A percentile compares a stretch with the other conserved stretches of the same genome.
phyloP scores from a whole-genome alignment of 2,113 vertebrate species.

The Cairina moschata region DNA sequence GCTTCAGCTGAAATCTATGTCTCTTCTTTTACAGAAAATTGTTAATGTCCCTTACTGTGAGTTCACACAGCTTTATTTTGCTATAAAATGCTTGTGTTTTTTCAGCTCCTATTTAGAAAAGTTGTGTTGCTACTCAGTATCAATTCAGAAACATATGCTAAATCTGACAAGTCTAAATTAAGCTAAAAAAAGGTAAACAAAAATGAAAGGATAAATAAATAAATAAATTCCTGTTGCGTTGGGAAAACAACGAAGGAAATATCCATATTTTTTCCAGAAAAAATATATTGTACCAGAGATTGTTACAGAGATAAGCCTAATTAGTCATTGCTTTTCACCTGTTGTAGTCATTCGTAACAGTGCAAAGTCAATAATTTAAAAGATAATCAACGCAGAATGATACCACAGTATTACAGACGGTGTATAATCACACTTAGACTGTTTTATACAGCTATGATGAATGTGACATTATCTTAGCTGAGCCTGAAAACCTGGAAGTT shows the following conservation, averaged over 20 bases:
- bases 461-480: neutral
- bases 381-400: neutral
- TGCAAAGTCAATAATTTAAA: neutral
- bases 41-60: neutral
- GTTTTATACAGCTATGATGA: neutral
- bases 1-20: neutral
- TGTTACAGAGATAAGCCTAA: neutral
- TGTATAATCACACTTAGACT: neutral
- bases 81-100: neutral
- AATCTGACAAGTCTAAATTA: neutral
- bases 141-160: neutral
- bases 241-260: neutral
- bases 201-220: neutral
- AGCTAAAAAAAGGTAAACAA: neutral
- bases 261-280: neutral
- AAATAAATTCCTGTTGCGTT: neutral
- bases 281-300: neutral
- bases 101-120: neutral
- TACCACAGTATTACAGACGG: neutral
- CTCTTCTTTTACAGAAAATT: neutral
- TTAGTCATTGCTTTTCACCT: neutral
- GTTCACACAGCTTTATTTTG: neutral
- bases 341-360: neutral
- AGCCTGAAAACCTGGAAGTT: neutral
- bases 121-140: neutral